A percentile compares a stretch with the other conserved stretches of the same genome.
Evolutionary conservation across 2,888 invertebrate genomes (phyloP).

Genomic region (Invenusta paracnida): DNA sequence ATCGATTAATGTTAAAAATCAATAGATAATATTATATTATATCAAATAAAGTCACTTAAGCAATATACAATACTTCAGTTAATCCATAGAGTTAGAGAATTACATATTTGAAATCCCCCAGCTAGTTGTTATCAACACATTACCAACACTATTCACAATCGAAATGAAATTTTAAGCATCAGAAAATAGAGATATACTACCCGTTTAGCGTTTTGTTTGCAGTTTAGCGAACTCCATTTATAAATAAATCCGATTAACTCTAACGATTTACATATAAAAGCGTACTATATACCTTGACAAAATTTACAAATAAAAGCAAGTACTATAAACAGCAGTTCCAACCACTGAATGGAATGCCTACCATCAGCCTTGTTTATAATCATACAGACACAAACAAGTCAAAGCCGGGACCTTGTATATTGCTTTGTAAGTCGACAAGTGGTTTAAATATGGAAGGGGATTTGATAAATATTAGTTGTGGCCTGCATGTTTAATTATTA

Average conservation of each 20-base stretch:
- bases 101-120: too few species aligned
- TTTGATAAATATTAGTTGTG: conserved; percentile 19
- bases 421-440: conserved; percentile 21
- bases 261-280: conserved; percentile 29
- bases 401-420: neutral
- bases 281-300: conserved; percentile 21
- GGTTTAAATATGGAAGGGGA: conserved; percentile 20
- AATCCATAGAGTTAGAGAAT: too few species aligned
- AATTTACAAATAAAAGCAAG: conserved; percentile 26
- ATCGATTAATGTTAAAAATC: too few species aligned
- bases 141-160: conserved; percentile 17
- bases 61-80: too few species aligned
- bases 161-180: neutral
- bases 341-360: conserved; percentile 11
- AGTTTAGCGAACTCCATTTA: conserved; percentile 26
- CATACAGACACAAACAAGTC: conserved; percentile 1
- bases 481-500: conserved; percentile 22
- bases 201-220: conserved; percentile 29
- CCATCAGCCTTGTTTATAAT: conserved; percentile 16
- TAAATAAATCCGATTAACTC: conserved; percentile 29
- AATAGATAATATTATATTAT: too few species aligned
- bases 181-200: conserved; percentile 23
- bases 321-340: conserved; percentile 26
- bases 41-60: too few species aligned
- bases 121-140: too few species aligned